These are phyloP conservation scores for Spodoptera littoralis DNA, from an alignment of 2,888 invertebrate genomes.

Conservation along the genomic window DNA sequence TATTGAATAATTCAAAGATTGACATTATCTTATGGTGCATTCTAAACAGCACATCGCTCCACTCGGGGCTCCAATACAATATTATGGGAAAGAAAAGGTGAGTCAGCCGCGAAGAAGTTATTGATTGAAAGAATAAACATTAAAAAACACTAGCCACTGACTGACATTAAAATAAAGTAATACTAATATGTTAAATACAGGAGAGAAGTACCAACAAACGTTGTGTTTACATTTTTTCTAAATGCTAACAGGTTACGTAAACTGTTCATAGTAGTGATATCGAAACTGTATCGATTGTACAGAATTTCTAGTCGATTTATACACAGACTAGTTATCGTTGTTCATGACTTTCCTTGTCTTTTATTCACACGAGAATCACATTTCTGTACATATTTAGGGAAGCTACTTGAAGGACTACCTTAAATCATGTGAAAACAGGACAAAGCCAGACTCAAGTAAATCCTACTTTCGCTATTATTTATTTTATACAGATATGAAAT, in stretches of 20 bases:
- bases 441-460: too few relatives aligned
- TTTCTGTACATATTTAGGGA: neutral
- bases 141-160: conserved; percentile 40
- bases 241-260: conserved; percentile 43
- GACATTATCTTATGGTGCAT: too few relatives aligned
- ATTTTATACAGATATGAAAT: neutral
- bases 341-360: too few relatives aligned
- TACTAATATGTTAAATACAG: conserved; percentile 38
- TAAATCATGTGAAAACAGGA: too few relatives aligned
- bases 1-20: too few relatives aligned
- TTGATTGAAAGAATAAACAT: conserved; percentile 50
- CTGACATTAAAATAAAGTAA: conserved; percentile 52
- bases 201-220: conserved; percentile 55
- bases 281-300: conserved; percentile 12
- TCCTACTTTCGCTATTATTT: too few relatives aligned
- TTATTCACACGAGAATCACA: too few relatives aligned
- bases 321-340: too few relatives aligned
- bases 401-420: neutral
- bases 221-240: conserved; percentile 45
- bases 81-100: conserved; percentile 55
- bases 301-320: neutral
- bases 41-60: conserved; percentile 8
- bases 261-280: conserved; percentile 33
- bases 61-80: conserved; percentile 37
- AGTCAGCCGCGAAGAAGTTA: conserved; percentile 60